Conservation (phyloP, 2,113 vertebrate genomes). For the Morone chrysops region DNA sequence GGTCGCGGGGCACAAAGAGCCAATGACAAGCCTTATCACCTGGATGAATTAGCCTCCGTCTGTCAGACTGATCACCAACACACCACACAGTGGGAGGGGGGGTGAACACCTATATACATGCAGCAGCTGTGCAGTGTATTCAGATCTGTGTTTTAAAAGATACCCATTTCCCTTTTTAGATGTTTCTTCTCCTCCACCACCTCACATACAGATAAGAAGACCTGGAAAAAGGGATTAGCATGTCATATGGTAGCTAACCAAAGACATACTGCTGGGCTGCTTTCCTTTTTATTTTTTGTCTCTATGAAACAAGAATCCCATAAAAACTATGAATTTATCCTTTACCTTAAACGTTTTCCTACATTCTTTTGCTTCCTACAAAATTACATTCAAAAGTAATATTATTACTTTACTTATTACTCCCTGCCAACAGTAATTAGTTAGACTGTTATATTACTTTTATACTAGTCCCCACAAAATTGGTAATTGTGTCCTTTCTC, state of each 20-base stretch:
- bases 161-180: conserved; percentile 4
- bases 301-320: neutral
- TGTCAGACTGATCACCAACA: conserved; percentile 71
- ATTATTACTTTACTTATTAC: no score
- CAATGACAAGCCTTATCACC: conserved; percentile 81
- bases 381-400: no score
- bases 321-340: neutral
- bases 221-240: conserved; percentile 12
- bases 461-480: no score
- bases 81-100: neutral
- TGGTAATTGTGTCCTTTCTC: no score
- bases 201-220: neutral
- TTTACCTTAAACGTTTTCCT: neutral
- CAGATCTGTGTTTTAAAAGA: conserved; percentile 7
- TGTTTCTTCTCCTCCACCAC: conserved; percentile 1
- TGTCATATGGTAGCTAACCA: neutral
- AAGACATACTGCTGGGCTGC: neutral
- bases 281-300: neutral
- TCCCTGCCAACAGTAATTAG: no score
- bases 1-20: conserved; percentile 65
- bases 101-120: neutral
- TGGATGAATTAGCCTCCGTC: conserved; percentile 76
- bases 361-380: neutral
- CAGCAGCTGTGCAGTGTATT: conserved; percentile 1
- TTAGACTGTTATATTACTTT: no score